phyloP scores from a whole-genome alignment of 2,797 vertebrate species.

The Amphiprion clarkii region DNA sequence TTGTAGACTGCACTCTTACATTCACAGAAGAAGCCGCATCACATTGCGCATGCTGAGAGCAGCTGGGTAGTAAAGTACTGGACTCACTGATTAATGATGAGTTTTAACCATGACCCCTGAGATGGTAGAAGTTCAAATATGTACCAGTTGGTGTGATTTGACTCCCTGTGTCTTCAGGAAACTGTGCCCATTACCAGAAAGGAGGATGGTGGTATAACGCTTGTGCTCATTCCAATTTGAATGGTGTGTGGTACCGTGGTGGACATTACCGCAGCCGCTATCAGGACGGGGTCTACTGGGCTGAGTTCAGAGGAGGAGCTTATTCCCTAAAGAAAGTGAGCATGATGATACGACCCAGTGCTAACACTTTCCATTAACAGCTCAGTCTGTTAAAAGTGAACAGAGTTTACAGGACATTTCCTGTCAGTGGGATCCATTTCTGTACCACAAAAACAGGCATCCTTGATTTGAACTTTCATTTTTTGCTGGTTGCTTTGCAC shows the following conservation, averaged over 20 bases:
- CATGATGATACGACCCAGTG: background rate
- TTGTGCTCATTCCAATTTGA: slow-evolving; percentile 96
- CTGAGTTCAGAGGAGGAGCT: slow-evolving; percentile 93
- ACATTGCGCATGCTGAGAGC: too few species aligned
- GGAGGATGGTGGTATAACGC: slow-evolving; percentile 98
- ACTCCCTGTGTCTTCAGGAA: slow-evolving; percentile 31
- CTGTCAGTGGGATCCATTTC: background rate
- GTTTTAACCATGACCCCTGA: too few species aligned
- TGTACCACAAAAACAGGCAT: background rate
- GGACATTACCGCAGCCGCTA: slow-evolving; percentile 96
- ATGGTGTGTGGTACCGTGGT: slow-evolving; percentile 94
- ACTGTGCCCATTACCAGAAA: slow-evolving; percentile 79
- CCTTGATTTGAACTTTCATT: background rate
- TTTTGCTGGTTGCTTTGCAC: slow-evolving; percentile 13
- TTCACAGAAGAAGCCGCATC: too few species aligned
- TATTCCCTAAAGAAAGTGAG: slow-evolving; percentile 92
- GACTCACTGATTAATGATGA: too few species aligned
- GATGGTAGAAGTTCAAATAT: too few species aligned
- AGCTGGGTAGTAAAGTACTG: too few species aligned
- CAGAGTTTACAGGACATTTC: background rate
- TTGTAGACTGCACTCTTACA: too few species aligned
- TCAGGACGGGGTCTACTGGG: slow-evolving; percentile 96
- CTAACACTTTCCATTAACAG: slow-evolving; percentile 59
- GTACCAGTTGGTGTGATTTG: slow-evolving; percentile 9
- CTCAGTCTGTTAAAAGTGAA: background rate